Evolutionary conservation across 2,113 vertebrate species (phyloP).

Genomic region (human (Homo sapiens)): DNA sequence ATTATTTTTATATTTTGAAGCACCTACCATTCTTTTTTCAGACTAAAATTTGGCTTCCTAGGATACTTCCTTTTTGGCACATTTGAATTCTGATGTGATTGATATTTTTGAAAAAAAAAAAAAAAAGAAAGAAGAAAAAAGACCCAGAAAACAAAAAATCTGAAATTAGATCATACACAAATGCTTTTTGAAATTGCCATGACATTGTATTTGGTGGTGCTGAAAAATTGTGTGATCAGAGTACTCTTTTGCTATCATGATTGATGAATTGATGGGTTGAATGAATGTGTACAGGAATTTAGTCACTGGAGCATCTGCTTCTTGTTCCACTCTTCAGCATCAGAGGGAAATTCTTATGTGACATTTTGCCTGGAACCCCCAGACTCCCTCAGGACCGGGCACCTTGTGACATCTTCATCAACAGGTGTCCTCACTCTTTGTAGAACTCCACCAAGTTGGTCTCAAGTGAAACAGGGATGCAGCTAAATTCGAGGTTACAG

Average conservation of each 20-base stretch:
- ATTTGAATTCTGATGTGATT: neutral
- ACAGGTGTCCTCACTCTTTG: rapidly evolving
- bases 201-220: rapidly evolving
- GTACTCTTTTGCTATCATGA: rapidly evolving
- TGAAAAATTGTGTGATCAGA: neutral
- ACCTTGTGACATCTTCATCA: neutral
- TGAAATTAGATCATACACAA: neutral
- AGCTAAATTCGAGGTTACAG: rapidly evolving
- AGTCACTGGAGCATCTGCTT: neutral
- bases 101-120: neutral
- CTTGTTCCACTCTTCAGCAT: rapidly evolving
- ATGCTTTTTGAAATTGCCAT: neutral
- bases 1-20: neutral
- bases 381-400: neutral
- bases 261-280: rapidly evolving
- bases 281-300: neutral
- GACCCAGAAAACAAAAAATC: neutral
- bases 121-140: neutral
- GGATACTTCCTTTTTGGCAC: neutral
- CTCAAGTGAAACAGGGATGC: neutral
- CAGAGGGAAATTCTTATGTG: too few species aligned
- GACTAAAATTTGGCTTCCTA: neutral
- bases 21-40: neutral
- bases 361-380: neutral
- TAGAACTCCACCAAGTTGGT: neutral